Evolutionary conservation across 1,140 invertebrate species (phyloP).

Genomic region (Belonocnema kinseyi): DNA sequence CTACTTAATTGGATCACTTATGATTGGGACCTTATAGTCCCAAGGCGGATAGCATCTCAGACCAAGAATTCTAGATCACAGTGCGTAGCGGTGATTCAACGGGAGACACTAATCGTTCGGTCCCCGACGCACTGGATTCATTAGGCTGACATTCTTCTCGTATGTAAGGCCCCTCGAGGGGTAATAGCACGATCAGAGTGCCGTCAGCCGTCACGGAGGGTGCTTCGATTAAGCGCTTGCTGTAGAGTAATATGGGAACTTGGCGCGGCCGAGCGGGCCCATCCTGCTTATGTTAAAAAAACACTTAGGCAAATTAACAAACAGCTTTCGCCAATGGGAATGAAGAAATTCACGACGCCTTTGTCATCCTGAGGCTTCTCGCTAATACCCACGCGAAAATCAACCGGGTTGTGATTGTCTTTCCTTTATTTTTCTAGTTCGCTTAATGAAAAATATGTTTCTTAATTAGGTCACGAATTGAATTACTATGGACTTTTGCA

Average conservation of each 20-base stretch:
- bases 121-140: constrained; percentile 38
- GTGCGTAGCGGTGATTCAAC: neutral
- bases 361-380: constrained; percentile 44
- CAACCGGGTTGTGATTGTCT: too few relatives aligned
- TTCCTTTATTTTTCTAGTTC: too few relatives aligned
- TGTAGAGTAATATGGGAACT: constrained; percentile 40
- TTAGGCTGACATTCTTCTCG: constrained; percentile 40
- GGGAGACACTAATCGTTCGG: constrained; percentile 34
- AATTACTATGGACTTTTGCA: too few relatives aligned
- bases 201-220: constrained; percentile 37
- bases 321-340: constrained; percentile 43
- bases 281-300: constrained; percentile 43
- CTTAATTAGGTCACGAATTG: too few relatives aligned
- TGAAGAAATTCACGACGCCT: constrained; percentile 44
- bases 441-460: too few relatives aligned
- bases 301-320: constrained; percentile 46
- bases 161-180: constrained; percentile 14
- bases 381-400: constrained; percentile 41
- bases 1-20: too few relatives aligned
- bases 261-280: constrained; percentile 38
- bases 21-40: neutral
- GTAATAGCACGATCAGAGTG: constrained; percentile 33
- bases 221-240: constrained; percentile 43
- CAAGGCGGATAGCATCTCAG: neutral
- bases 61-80: neutral